A percentile compares a stretch with the other conserved stretches of the same genome.
These are phyloP conservation scores for Callipepla californica DNA, from an alignment of 2,113 vertebrate genomes.

Conservation along the genomic window DNA sequence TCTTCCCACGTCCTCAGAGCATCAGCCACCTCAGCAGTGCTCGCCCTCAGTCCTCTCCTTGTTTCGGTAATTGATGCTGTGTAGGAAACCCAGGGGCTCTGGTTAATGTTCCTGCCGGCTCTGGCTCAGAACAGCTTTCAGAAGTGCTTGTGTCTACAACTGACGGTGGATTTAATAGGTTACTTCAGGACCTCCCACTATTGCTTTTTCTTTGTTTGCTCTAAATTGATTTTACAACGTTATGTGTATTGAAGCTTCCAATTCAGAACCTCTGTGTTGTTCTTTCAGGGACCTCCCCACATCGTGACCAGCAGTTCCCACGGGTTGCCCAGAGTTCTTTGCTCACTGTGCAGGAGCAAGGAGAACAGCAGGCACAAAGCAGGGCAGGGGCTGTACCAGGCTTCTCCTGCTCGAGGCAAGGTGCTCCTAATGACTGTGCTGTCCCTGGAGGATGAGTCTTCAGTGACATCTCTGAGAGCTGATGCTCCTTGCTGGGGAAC, in stretches of 20 bases:
- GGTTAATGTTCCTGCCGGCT: not conserved
- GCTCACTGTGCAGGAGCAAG: accelerated
- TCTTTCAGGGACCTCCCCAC: not conserved
- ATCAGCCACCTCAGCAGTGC: not conserved
- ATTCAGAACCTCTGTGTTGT: not conserved
- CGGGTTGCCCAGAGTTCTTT: not conserved
- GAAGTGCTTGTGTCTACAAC: not conserved
- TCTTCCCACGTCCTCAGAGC: accelerated
- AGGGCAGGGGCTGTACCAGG: not conserved
- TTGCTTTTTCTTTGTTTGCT: not conserved
- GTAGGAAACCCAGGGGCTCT: not conserved
- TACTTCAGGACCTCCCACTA: not conserved
- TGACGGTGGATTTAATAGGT: not conserved
- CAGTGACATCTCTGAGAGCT: not conserved
- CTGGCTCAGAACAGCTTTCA: not conserved
- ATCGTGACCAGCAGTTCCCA: accelerated
- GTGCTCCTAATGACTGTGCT: not conserved
- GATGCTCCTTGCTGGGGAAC: not conserved
- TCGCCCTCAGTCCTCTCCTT: not conserved
- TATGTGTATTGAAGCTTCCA: accelerated
- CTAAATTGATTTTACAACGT: not conserved
- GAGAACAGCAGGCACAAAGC: not conserved
- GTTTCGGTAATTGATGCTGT: accelerated
- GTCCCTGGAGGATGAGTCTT: not conserved
- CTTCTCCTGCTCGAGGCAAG: not conserved